Base-by-base conservation (phyloP, 2,888 invertebrate genomes). In the Eupithecia centaureata region DNA sequence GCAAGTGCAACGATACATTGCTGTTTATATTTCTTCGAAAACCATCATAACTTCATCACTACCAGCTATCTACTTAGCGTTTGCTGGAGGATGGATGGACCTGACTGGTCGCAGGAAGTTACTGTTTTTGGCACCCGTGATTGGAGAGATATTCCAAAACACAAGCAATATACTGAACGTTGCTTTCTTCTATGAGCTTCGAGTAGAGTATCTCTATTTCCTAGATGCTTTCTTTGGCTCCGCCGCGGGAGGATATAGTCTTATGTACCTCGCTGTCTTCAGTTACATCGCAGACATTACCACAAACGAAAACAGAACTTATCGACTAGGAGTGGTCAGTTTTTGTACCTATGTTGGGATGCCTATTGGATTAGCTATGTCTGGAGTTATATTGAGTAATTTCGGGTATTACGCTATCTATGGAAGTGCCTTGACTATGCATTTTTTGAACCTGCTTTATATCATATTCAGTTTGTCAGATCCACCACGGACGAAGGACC, bases 1-100 rank as follows among this genome's bases (percentile, higher is more conserved):
- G 73, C 86, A 92, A 54, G 95, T 95, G 0, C 95, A 96, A 81
- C 94, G 94, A 73, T 86, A 95, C 73, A 94, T 95, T 0, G 96
- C 96, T 0, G 94, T 94, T 2, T 95, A 96, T 94, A 94, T 95
- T 61, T 95, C 95, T 22, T 96, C 96, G 96, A 96, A 96, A 83
- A 96, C 96, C 2, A 94, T 96, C 60, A 88, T 97, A 25, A 96
- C 96, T 78, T 96, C 96, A 73, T 93, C 95, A 13, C 87, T 97
- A 10, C 96, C 97, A 25, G 95, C 96, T 13, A 85, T 96, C 22
- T 82, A 96, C 51, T 96, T 96, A 38, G 89, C 96, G 60, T 96
- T 97, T 79, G 94, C 96, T 79, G 97, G 97, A 0, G 95, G 96
- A 0, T 95, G 95, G 95, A 95, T 95, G 76, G 95, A 95, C 79